phyloP scores from a whole-genome alignment of 1,140 invertebrate genomes.

The Rhizoglyphus robini region DNA sequence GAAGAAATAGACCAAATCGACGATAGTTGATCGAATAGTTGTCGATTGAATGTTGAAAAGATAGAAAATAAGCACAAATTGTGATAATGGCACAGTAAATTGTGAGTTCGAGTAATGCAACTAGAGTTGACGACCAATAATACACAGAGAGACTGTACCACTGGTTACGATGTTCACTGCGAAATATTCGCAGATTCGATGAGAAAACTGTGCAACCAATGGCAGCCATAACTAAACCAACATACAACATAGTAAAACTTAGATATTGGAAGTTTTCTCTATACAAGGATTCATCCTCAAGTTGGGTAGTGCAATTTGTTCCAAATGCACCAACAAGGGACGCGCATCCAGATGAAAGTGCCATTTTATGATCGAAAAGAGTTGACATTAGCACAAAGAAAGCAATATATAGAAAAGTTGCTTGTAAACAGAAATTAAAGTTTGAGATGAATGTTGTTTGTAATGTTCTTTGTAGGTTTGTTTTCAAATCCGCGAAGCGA shows the following conservation, averaged over 20 bases:
- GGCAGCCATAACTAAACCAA: not conserved
- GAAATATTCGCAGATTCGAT: not conserved
- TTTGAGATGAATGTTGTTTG: not conserved
- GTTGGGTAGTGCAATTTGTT: not conserved
- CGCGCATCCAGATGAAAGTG: not conserved
- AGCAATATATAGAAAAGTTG: not conserved
- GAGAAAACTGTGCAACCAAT: not conserved
- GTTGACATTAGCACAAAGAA: not conserved
- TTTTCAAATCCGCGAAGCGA: not conserved
- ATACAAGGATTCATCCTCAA: too few species aligned
- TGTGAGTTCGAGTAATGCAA: not conserved
- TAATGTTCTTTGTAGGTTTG: not conserved
- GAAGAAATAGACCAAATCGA: not conserved
- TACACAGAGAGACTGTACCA: constrained; percentile 5
- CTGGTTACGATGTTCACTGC: constrained; percentile 4
- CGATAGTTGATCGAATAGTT: not conserved
- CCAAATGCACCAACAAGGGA: not conserved
- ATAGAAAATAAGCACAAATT: not conserved
- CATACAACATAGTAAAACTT: not conserved
- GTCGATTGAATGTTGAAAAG: not conserved
- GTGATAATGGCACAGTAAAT: not conserved
- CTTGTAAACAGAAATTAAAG: not conserved
- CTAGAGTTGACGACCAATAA: not conserved
- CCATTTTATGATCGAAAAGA: not conserved
- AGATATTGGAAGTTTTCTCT: not conserved